Conservation (phyloP, 2,113 vertebrate genomes). For the Tyto alba region DNA sequence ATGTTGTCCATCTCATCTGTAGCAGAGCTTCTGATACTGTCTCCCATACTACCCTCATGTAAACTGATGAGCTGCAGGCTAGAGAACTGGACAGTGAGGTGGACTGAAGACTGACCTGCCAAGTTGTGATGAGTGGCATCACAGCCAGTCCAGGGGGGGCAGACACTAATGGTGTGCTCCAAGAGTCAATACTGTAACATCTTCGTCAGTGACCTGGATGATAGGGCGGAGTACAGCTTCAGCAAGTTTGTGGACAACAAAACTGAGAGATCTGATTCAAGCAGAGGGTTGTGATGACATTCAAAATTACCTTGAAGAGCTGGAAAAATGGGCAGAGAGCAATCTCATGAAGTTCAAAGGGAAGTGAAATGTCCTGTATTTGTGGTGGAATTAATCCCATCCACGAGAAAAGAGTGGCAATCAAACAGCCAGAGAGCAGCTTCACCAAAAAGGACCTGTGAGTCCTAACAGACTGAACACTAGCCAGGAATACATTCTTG, state of each 20-base stretch:
- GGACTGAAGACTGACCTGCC: background rate
- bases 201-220: background rate
- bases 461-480: background rate
- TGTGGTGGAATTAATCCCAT: background rate
- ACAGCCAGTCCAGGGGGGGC: background rate
- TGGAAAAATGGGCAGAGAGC: background rate
- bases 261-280: background rate
- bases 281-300: background rate
- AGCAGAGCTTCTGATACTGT: background rate
- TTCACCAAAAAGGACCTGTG: background rate
- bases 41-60: background rate
- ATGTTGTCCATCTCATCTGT: background rate
- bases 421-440: background rate
- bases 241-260: background rate
- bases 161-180: background rate
- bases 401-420: background rate
- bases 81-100: fast-evolving
- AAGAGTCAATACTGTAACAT: background rate
- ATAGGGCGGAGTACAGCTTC: background rate
- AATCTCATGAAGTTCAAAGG: background rate
- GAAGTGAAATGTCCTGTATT: background rate
- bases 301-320: background rate
- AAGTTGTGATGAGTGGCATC: background rate
- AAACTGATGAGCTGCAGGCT: background rate
- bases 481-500: fast-evolving